Evolutionary conservation across 2,113 vertebrate genomes (phyloP).

Genomic region (Callocephalon fimbriatum): DNA sequence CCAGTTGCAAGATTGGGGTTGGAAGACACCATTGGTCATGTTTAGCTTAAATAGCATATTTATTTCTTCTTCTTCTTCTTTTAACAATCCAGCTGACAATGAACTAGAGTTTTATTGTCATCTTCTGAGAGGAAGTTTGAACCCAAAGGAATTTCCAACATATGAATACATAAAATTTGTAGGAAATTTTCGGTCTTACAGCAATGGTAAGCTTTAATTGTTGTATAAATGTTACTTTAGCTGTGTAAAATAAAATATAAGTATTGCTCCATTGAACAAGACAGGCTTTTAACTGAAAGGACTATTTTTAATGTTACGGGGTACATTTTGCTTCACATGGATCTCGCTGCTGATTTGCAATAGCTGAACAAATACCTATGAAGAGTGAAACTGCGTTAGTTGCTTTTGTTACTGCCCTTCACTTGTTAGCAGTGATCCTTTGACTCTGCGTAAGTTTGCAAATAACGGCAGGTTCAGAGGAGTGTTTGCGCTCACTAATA

Average conservation of each 20-base stretch:
- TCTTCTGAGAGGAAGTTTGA: conserved; percentile 86
- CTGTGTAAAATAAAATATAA: conserved; percentile 54
- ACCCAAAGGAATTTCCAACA: conserved; percentile 86
- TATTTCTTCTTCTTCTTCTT: conserved; percentile 67
- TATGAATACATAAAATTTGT: conserved; percentile 89
- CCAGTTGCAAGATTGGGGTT: conserved; percentile 26
- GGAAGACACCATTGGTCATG: conserved; percentile 3
- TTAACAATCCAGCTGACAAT: conserved; percentile 80
- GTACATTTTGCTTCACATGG: background rate
- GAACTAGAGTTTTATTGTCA: conserved; percentile 88
- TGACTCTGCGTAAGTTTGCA: background rate
- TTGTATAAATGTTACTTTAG: conserved; percentile 56
- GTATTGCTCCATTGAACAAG: conserved; percentile 17
- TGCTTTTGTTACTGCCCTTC: conserved; percentile 3
- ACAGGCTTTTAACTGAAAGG: conserved; percentile 4
- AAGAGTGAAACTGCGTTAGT: background rate
- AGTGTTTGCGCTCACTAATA: background rate
- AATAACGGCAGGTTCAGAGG: background rate
- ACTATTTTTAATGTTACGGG: background rate
- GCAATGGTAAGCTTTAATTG: conserved; percentile 81
- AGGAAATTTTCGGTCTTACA: conserved; percentile 86
- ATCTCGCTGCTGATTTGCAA: background rate
- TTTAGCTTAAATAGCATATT: conserved; percentile 56
- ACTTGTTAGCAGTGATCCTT: background rate
- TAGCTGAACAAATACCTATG: background rate